A percentile compares a stretch with the other conserved stretches of the same genome.
These are phyloP conservation scores for Peromyscus nudipes DNA, from an alignment of 2,797 vertebrate species.

Conservation along the genomic window DNA sequence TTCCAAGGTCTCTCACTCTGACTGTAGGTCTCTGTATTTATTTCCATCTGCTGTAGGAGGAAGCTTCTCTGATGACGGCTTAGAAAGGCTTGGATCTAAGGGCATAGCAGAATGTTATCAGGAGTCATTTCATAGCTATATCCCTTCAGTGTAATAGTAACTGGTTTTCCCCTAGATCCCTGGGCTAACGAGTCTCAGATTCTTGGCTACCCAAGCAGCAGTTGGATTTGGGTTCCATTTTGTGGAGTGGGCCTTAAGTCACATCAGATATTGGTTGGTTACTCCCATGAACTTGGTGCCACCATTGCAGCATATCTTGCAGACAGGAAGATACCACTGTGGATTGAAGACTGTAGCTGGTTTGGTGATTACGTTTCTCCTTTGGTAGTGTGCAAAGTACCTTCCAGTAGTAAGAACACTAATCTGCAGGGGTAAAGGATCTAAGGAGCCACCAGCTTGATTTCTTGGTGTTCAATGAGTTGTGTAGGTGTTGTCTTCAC, in stretches of 20 bases:
- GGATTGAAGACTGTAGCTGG: background rate
- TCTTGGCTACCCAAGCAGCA: background rate
- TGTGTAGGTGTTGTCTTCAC: background rate
- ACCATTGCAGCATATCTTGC: background rate
- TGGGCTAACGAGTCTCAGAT: background rate
- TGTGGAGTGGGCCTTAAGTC: background rate
- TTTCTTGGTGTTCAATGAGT: background rate
- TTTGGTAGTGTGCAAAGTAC: background rate
- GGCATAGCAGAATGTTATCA: background rate
- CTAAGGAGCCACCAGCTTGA: background rate
- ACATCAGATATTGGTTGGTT: background rate
- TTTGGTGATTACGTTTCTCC: background rate
- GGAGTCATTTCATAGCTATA: background rate
- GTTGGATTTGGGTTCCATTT: background rate
- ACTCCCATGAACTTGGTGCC: background rate
- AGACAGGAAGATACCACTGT: background rate
- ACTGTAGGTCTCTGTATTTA: background rate
- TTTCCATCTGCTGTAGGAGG: background rate
- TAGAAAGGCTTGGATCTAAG: background rate
- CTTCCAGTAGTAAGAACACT: background rate
- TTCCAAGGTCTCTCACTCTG: background rate
- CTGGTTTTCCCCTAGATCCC: too few relatives aligned
- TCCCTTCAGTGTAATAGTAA: background rate
- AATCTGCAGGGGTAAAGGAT: background rate
- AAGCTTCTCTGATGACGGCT: background rate